Evolutionary conservation across 2,888 invertebrate genomes (phyloP), one percentile per base, ranked within the genome.

Genomic region (Tanypteryx hageni): DNA sequence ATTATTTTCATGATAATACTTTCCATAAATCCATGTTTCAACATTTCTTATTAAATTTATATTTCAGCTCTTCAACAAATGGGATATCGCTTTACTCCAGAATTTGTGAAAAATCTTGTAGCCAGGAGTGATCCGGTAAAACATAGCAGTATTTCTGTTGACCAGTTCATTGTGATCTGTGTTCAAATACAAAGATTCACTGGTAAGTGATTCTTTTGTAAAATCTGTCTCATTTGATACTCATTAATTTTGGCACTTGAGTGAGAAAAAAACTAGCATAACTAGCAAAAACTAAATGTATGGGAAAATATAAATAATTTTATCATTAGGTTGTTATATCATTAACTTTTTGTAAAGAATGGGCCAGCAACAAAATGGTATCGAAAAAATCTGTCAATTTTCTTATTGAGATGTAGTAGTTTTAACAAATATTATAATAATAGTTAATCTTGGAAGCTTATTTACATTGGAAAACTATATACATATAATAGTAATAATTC

Each of bases 151-250:
- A 96, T 97, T 93, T 97, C 98, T 0, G 97, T 99, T 76, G 99
- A 99, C 95, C 97, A 97, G 94, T 99, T 99, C 94, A 98, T 99
- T 94, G 98, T 98, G 76, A 95, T 98, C 16, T 98, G 98, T 95
- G 97, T 99, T 14, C 98, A 98, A 95, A 97, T 99, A 93, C 98
- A 98, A 94, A 97, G 97, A 93, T 98, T 98, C 93, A 98, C 96
- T 93, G 95, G 95, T 95, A 93, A 93, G 83, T 92, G 44, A n/a
- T 44, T 44, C 5, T 44, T 44, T 44, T 44, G 44, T 44, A 44
- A 44, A 44, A 44, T 44, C 44, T 44, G 44, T 5, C 44, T 44
- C 44, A 44, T 44, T 44, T 44, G 57, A n/a, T 56, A 0, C 61
- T 0, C 76, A n/a, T 9, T 76, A 57, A 13, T n/a, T 58, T 58